Evolutionary conservation across 2,113 vertebrate species (phyloP).

Genomic region (Rhombomys opimus): DNA sequence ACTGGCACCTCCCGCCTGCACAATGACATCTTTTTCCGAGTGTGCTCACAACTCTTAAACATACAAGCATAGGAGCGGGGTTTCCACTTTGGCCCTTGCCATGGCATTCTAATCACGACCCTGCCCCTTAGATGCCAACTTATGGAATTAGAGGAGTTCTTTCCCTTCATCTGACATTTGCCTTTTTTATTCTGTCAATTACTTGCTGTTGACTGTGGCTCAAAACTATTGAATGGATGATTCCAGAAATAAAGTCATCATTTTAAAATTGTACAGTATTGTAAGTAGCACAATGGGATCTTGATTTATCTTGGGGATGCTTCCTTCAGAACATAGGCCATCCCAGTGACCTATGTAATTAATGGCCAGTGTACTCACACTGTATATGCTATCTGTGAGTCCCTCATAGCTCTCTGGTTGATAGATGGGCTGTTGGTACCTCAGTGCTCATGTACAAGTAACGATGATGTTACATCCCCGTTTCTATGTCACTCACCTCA

Average conservation of each 20-base stretch:
- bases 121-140: not conserved
- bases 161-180: not conserved
- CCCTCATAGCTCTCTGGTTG: not conserved
- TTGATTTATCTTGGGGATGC: not conserved
- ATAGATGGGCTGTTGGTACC: not conserved
- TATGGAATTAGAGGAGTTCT: not conserved
- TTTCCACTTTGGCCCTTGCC: not conserved
- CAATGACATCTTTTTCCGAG: accelerated
- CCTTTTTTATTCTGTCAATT: not conserved
- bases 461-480: too few species aligned
- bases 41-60: not conserved
- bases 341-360: not conserved
- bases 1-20: not conserved
- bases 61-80: not conserved
- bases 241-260: not conserved
- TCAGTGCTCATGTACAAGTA: not conserved
- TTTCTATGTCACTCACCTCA: not conserved
- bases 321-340: too few species aligned
- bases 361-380: not conserved
- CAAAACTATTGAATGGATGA: not conserved
- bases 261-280: not conserved
- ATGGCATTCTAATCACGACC: not conserved
- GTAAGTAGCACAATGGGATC: not conserved
- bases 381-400: not conserved
- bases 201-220: not conserved